Percentiles rank a stretch among this genome's conserved stretches.
Evolutionary conservation across 2,113 vertebrate species (phyloP).

Genomic region (Lepidothrix coronata): DNA sequence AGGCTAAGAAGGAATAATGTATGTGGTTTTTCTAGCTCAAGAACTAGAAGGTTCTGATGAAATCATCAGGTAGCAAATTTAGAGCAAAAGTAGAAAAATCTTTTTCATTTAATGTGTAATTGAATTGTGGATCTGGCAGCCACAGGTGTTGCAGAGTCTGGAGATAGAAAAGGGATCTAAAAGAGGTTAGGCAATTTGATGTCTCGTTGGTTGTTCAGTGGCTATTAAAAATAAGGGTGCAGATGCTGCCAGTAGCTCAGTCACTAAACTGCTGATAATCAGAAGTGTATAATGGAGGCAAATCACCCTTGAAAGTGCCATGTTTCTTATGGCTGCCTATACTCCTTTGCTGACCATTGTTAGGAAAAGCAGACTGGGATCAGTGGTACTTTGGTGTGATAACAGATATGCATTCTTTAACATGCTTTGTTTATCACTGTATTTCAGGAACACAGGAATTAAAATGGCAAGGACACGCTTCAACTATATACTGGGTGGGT

Average conservation of each 20-base stretch:
- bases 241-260: background rate
- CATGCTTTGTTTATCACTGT: background rate
- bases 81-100: background rate
- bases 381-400: background rate
- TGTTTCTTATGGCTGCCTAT: background rate
- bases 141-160: background rate
- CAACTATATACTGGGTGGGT: background rate
- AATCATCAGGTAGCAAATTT: background rate
- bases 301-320: background rate
- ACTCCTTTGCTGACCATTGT: background rate
- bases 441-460: background rate
- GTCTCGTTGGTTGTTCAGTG: background rate
- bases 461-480: background rate
- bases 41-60: background rate
- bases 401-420: background rate
- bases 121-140: background rate
- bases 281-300: background rate
- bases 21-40: background rate
- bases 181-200: background rate
- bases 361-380: background rate
- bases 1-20: background rate
- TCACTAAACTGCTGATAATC: background rate
- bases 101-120: background rate
- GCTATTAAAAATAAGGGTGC: background rate
- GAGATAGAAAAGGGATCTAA: background rate